Percentiles rank a stretch among this genome's conserved stretches.
phyloP scores from a whole-genome alignment of 2,113 vertebrate species.

The Halcyon senegalensis region DNA sequence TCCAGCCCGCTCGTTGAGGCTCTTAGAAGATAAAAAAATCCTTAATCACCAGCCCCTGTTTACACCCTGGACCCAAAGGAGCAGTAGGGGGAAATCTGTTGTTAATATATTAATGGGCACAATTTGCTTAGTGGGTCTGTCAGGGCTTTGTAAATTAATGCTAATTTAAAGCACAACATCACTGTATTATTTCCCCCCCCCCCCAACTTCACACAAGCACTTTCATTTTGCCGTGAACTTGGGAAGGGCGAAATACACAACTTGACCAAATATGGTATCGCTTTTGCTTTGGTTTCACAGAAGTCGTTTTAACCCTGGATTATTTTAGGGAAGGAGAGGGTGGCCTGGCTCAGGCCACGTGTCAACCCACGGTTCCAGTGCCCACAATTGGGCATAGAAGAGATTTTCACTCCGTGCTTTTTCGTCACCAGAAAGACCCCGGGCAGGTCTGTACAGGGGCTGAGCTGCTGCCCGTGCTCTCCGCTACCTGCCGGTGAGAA shows the following conservation, averaged over 20 bases:
- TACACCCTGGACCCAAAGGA: conserved; percentile 14
- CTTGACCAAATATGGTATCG: not conserved
- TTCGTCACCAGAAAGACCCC: not conserved
- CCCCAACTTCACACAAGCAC: not conserved
- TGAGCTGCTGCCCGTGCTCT: rapidly evolving
- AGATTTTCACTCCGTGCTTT: not conserved
- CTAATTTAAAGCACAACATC: conserved; percentile 41
- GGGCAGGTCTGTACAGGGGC: not conserved
- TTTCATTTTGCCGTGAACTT: not conserved
- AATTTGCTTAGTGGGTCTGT: conserved; percentile 40
- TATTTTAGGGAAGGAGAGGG: not conserved
- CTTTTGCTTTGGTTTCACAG: not conserved
- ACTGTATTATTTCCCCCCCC: not conserved
- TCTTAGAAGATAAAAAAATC: not conserved
- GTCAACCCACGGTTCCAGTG: not conserved
- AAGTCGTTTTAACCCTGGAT: not conserved
- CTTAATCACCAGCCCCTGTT: conserved; percentile 17
- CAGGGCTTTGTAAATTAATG: conserved; percentile 54
- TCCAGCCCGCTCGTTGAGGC: not conserved
- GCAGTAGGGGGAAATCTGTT: conserved; percentile 25
- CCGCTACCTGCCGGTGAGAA: rapidly evolving
- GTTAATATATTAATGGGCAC: conserved; percentile 49
- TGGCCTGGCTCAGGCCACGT: not conserved
- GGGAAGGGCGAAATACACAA: not conserved
- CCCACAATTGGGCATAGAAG: no score